Conservation (phyloP, 2,797 vertebrate genomes). For the Nyctibius grandis region DNA sequence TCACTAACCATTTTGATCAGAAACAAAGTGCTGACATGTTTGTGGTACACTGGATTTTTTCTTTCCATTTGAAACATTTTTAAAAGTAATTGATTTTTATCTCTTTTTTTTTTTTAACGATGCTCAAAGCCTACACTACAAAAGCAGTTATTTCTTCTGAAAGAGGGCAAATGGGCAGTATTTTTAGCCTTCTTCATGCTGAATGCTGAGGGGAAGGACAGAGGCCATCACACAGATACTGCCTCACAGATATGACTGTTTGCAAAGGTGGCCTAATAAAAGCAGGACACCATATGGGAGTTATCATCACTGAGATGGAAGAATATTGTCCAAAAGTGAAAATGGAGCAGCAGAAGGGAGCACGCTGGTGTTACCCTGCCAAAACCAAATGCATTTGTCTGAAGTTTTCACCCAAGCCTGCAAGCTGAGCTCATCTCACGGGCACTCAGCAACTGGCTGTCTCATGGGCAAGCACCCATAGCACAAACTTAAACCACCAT, state of each 20-base stretch:
- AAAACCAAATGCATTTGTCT: neutral
- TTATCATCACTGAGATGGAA: neutral
- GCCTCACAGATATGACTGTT: neutral
- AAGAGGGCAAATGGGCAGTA: neutral
- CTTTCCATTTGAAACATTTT: neutral
- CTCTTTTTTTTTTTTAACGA: fast-evolving
- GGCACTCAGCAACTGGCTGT: neutral
- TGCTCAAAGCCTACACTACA: neutral
- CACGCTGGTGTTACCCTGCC: neutral
- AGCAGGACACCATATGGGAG: neutral
- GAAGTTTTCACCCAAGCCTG: neutral
- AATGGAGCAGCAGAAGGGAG: neutral
- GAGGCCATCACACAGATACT: neutral
- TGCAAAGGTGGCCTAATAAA: neutral
- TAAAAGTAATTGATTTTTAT: neutral
- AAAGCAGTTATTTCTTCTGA: neutral
- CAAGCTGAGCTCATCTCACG: neutral
- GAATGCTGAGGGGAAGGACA: neutral
- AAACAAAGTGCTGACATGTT: neutral
- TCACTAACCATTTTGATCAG: neutral
- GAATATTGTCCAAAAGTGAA: neutral
- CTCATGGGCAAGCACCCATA: neutral
- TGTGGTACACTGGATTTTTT: neutral
- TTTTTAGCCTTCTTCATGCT: neutral
- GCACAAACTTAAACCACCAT: neutral